These are phyloP conservation scores for Orussus abietinus DNA, from an alignment of 1,140 invertebrate species.

Conservation along the genomic window DNA sequence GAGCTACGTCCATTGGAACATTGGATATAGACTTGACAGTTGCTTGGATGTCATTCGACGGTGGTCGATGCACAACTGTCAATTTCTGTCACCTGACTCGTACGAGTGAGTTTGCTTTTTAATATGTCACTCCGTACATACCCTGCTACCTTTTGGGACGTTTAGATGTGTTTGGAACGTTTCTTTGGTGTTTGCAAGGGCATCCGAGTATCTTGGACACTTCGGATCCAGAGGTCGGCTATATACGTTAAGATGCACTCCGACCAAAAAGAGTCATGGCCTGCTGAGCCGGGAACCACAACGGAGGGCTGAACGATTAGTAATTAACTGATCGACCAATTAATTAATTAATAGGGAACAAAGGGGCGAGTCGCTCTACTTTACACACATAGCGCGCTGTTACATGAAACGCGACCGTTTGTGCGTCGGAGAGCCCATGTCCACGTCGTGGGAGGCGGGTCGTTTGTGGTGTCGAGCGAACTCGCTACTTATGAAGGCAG, in stretches of 20 bases:
- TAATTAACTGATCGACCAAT: conserved; percentile 27
- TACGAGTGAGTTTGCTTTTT: too few species aligned
- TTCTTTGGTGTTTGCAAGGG: conserved; percentile 16
- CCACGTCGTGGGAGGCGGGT: conserved; percentile 62
- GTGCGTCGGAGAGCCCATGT: conserved; percentile 67
- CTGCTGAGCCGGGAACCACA: conserved; percentile 21
- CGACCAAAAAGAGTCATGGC: conserved; percentile 1
- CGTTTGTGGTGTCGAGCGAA: conserved; percentile 73
- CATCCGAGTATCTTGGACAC: conserved; percentile 16
- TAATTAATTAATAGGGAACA: conserved; percentile 29
- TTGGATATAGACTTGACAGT: too few species aligned
- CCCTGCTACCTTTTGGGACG: conserved; percentile 13
- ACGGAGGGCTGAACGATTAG: conserved; percentile 27
- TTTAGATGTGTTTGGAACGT: conserved; percentile 19
- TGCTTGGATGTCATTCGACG: too few species aligned
- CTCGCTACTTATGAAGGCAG: conserved; percentile 73
- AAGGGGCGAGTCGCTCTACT: conserved; percentile 40
- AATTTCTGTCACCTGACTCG: too few species aligned
- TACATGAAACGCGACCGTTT: conserved; percentile 60
- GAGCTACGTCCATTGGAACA: too few species aligned
- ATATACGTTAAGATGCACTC: conserved; percentile 8
- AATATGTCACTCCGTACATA: too few species aligned
- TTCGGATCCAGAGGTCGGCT: too few species aligned
- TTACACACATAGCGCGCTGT: conserved; percentile 54
- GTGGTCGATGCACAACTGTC: too few species aligned